Evolutionary conservation across 1,140 invertebrate species (phyloP).

Genomic region (Marisa cornuarietis): DNA sequence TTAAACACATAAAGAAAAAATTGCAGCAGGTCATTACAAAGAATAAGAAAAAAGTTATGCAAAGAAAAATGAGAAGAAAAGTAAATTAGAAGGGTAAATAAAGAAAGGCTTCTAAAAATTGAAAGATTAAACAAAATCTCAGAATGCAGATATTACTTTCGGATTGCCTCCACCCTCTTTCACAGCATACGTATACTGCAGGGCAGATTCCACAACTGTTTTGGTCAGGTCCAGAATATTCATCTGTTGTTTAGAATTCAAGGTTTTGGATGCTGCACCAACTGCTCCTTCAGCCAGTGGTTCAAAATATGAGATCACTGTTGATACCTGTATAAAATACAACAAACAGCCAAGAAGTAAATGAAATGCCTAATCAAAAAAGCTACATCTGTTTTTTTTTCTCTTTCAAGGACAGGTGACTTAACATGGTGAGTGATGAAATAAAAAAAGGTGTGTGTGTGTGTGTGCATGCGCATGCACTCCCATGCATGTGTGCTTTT

Average conservation of each 20-base stretch:
- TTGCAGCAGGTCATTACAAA: neutral
- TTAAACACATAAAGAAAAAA: neutral
- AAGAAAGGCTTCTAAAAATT: neutral
- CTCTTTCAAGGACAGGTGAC: neutral
- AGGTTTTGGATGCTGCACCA: constrained; percentile 85
- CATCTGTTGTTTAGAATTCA: constrained; percentile 89
- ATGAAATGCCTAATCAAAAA: neutral
- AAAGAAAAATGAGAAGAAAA: neutral
- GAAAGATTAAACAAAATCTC: neutral
- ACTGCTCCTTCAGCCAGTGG: constrained; percentile 84
- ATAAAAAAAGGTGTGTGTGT: neutral
- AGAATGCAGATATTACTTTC: constrained; percentile 41
- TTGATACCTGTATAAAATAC: constrained; percentile 54
- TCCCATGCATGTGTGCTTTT: neutral
- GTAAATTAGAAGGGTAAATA: neutral
- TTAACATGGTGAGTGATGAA: neutral
- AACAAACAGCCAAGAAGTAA: too few relatives aligned
- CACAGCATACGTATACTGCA: constrained; percentile 84
- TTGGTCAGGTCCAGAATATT: constrained; percentile 90
- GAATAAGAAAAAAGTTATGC: neutral
- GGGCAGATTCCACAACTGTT: constrained; percentile 89
- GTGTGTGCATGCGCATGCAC: too few relatives aligned
- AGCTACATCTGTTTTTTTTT: neutral
- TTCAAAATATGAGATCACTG: constrained; percentile 85
- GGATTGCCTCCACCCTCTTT: constrained; percentile 75